A percentile compares a stretch with the other conserved stretches of the same genome.
These are phyloP conservation scores for Chrysochloris asiatica DNA, from an alignment of 2,113 vertebrate genomes.

Conservation along the genomic window DNA sequence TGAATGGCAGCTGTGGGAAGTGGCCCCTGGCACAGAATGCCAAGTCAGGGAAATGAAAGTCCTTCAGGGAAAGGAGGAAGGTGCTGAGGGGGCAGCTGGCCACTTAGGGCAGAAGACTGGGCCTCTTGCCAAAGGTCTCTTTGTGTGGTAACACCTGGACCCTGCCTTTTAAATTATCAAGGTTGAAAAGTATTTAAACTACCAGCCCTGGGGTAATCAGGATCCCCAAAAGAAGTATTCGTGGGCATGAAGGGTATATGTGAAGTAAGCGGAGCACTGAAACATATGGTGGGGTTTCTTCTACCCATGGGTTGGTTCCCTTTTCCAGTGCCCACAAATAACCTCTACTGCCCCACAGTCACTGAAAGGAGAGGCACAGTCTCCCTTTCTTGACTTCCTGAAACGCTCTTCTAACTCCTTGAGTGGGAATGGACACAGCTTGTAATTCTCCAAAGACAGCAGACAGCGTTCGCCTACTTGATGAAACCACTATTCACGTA, in stretches of 20 bases:
- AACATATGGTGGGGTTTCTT: too few species aligned
- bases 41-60: slow-evolving; percentile 48
- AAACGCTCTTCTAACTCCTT: not conserved
- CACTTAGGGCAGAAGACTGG: not conserved
- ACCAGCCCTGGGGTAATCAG: not conserved
- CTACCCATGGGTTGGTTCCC: not conserved
- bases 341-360: not conserved
- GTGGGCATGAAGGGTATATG: not conserved
- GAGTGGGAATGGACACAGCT: not conserved
- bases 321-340: not conserved
- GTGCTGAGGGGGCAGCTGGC: slow-evolving; percentile 40
- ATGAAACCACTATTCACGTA: not conserved
- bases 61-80: slow-evolving; percentile 46
- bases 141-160: slow-evolving; percentile 49
- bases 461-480: not conserved
- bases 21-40: slow-evolving; percentile 38
- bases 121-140: slow-evolving; percentile 42
- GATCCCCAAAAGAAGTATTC: not conserved
- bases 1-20: slow-evolving; percentile 72
- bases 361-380: not conserved
- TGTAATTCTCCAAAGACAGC: not conserved
- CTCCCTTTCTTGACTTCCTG: not conserved
- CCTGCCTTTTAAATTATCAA: not conserved
- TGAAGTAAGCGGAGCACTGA: not conserved
- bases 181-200: slow-evolving; percentile 29